These are phyloP conservation scores for Tinamus major DNA, from an alignment of 2,797 vertebrate genomes.

Conservation along the genomic window DNA sequence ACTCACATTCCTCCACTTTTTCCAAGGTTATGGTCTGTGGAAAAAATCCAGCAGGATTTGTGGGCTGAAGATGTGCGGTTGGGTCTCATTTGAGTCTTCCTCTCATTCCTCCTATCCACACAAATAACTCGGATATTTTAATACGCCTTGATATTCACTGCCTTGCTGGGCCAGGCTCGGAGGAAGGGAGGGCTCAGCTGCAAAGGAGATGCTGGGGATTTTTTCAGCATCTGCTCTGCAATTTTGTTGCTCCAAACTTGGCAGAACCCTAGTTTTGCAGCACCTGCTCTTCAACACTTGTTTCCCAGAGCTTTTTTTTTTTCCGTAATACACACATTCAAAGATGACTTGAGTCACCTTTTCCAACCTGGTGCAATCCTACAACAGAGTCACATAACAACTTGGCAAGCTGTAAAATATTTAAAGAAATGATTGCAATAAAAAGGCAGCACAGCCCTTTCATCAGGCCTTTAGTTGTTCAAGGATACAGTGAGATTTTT, in stretches of 20 bases:
- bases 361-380: background rate
- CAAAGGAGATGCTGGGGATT: background rate
- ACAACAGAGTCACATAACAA: background rate
- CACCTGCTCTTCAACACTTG: background rate
- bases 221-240: background rate
- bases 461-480: accelerated
- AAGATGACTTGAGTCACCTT: background rate
- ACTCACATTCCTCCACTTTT: background rate
- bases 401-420: background rate
- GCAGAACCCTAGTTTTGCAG: background rate
- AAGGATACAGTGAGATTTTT: background rate
- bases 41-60: background rate
- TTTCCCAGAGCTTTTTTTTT: background rate
- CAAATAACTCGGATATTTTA: background rate
- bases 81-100: background rate
- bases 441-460: background rate
- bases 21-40: background rate
- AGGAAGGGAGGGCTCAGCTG: background rate
- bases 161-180: background rate
- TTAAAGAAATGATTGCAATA: background rate
- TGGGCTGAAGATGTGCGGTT: background rate
- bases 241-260: background rate
- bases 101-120: background rate
- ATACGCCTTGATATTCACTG: accelerated
- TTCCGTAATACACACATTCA: background rate